Conservation (phyloP, 1,140 invertebrate species). For the Conopomorpha cramerella region DNA sequence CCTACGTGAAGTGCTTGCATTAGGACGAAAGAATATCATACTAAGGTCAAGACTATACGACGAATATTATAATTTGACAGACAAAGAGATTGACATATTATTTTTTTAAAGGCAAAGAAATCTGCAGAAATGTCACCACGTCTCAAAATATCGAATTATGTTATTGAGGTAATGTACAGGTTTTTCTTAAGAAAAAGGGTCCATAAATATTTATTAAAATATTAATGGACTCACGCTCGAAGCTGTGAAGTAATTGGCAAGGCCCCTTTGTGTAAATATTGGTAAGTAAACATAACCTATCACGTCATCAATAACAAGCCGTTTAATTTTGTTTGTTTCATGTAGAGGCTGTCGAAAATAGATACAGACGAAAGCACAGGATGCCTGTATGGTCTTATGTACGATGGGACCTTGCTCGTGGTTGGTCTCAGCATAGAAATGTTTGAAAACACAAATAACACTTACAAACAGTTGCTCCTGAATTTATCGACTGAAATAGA, state of each 20-base stretch:
- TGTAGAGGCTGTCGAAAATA: conserved; percentile 37
- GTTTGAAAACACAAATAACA: conserved; percentile 58
- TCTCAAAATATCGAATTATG: conserved; percentile 59
- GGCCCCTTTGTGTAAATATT: no score
- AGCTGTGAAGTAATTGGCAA: no score
- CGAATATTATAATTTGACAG: no score
- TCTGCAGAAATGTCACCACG: conserved; percentile 63
- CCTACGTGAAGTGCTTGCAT: no score
- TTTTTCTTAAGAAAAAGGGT: no score
- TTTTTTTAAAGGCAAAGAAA: no score
- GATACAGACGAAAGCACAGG: conserved; percentile 64
- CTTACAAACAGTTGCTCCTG: conserved; percentile 63
- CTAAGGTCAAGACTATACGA: no score
- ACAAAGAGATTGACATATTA: conserved; percentile 6
- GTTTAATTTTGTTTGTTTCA: conserved; percentile 6
- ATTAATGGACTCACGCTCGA: no score
- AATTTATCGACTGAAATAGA: conserved; percentile 76
- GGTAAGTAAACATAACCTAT: conserved; percentile 7
- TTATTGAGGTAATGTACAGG: conserved; percentile 51
- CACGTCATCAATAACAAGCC: conserved; percentile 13
- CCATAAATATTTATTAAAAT: no score
- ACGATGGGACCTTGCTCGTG: conserved; percentile 70
- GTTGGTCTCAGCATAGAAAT: conserved; percentile 68
- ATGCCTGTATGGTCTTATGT: conserved; percentile 74
- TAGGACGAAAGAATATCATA: no score